These are phyloP conservation scores for Helobdella robusta DNA, from an alignment of 2,888 invertebrate species.

Conservation along the genomic window DNA sequence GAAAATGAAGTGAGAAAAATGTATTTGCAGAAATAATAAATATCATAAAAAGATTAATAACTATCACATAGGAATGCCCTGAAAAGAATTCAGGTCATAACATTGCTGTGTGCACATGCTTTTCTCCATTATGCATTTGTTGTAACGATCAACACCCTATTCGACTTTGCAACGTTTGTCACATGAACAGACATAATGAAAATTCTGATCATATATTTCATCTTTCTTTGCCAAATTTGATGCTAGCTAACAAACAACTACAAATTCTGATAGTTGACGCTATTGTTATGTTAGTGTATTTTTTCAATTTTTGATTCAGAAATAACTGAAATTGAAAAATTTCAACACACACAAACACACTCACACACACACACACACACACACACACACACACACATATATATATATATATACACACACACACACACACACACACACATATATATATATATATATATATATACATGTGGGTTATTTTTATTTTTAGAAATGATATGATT, in stretches of 20 bases:
- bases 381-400: too few relatives aligned
- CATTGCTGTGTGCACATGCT: slow-evolving; percentile 19
- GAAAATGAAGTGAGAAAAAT: slow-evolving; percentile 24
- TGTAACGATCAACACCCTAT: slow-evolving; percentile 15
- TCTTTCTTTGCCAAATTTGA: slow-evolving; percentile 71
- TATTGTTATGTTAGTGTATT: slow-evolving; percentile 64
- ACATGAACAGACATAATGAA: slow-evolving; percentile 30
- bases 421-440: too few relatives aligned
- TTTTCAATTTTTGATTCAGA: background rate
- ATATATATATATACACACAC: too few relatives aligned
- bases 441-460: too few relatives aligned
- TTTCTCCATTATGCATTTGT: slow-evolving; percentile 9
- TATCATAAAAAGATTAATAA: background rate
- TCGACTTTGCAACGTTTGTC: slow-evolving; percentile 18
- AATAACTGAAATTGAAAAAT: too few relatives aligned
- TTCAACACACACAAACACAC: too few relatives aligned
- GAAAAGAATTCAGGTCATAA: background rate
- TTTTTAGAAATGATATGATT: too few relatives aligned
- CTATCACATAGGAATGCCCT: slow-evolving; percentile 10
- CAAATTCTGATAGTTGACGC: slow-evolving; percentile 88
- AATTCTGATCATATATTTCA: slow-evolving; percentile 71
- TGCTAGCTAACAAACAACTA: slow-evolving; percentile 80
- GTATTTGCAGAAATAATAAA: background rate
- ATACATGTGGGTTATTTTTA: too few relatives aligned
- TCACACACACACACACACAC: too few relatives aligned